Conservation (phyloP, 2,113 vertebrate genomes). For the Heterochromis multidens region DNA sequence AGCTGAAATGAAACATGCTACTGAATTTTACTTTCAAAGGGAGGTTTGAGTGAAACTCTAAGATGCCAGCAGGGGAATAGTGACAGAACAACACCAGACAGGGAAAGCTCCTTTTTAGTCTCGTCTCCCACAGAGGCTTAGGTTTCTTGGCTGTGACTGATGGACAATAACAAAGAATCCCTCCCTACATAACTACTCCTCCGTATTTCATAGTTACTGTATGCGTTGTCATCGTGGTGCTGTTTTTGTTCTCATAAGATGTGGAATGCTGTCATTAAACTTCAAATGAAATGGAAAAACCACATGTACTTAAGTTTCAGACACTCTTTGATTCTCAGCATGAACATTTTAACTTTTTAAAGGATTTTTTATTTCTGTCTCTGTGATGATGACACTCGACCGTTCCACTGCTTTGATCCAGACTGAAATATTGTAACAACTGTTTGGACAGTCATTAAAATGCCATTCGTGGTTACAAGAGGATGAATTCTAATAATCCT, state of each 20-base stretch:
- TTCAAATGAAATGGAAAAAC: slow-evolving; percentile 22
- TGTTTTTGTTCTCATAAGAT: slow-evolving; percentile 8
- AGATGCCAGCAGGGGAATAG: slow-evolving; percentile 5
- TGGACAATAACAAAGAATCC: slow-evolving; percentile 31
- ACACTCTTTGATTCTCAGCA: not conserved
- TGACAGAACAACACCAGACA: slow-evolving; percentile 40
- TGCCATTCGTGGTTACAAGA: not conserved
- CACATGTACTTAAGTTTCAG: not conserved
- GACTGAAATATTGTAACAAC: not conserved
- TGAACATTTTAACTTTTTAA: not conserved
- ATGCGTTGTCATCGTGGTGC: not conserved
- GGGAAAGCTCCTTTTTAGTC: slow-evolving; percentile 7
- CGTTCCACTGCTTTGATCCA: not conserved
- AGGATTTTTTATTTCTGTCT: not conserved
- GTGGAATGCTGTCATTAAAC: slow-evolving; percentile 1
- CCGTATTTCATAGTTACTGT: slow-evolving; percentile 23
- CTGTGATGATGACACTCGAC: not conserved
- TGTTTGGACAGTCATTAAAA: not conserved
- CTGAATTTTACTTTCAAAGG: slow-evolving; percentile 33
- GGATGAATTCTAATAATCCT: not conserved
- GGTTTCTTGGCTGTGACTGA: slow-evolving; percentile 51
- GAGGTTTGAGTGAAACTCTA: not conserved
- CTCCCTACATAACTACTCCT: not conserved
- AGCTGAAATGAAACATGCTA: slow-evolving; percentile 39
- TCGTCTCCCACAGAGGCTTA: slow-evolving; percentile 29